Conservation (phyloP, 2,113 vertebrate species). For the Nibea coibor region DNA sequence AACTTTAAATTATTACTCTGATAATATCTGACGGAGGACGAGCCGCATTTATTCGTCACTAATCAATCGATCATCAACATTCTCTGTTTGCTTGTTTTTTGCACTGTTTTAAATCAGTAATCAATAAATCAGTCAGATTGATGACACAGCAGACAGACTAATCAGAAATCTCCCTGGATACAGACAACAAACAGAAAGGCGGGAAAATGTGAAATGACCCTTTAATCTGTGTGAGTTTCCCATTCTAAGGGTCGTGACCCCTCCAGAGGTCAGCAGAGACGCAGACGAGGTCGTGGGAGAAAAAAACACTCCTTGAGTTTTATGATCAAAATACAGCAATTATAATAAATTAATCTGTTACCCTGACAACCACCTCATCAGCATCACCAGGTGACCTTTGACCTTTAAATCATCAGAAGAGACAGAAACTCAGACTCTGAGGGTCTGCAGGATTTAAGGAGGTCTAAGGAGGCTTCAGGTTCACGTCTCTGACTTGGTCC, state of each 20-base stretch:
- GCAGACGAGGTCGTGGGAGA: conserved; percentile 63
- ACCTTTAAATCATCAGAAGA: neutral
- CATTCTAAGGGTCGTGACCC: conserved; percentile 33
- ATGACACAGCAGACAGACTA: neutral
- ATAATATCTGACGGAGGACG: too few species aligned
- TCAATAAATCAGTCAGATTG: neutral
- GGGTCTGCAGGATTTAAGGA: too few species aligned
- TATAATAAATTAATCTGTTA: neutral
- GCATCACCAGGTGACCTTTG: neutral
- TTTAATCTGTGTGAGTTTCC: conserved; percentile 26
- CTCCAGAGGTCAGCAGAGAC: conserved; percentile 15
- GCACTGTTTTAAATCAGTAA: neutral
- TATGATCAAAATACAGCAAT: conserved; percentile 21
- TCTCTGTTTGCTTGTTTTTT: too few species aligned
- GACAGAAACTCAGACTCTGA: neutral
- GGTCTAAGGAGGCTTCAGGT: too few species aligned
- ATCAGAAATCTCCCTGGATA: conserved; percentile 2
- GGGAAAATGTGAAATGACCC: neutral
- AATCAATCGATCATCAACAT: too few species aligned
- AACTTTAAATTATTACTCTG: too few species aligned
- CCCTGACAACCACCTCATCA: neutral
- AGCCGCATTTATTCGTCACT: too few species aligned
- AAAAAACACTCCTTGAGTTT: conserved; percentile 13
- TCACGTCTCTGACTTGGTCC: too few species aligned
- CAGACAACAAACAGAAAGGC: neutral